Conservation (phyloP, 2,113 vertebrate genomes). For the Cyphomyrus discorhynchus region DNA sequence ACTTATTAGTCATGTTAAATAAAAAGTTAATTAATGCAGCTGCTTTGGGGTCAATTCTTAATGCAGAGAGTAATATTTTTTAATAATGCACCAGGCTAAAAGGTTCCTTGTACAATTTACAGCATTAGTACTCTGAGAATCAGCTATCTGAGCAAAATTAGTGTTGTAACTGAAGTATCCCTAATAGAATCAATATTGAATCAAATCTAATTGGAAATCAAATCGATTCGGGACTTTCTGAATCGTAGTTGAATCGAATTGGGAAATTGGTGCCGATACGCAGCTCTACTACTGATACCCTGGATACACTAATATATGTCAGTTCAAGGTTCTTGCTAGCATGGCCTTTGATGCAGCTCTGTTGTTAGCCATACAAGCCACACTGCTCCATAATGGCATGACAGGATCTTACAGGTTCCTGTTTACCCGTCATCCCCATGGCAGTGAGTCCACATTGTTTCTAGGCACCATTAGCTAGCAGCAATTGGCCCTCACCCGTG, state of each 20-base stretch:
- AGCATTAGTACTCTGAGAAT: not conserved
- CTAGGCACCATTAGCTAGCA: not conserved
- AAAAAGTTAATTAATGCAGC: not conserved
- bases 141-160: not conserved
- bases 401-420: not conserved
- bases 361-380: not conserved
- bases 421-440: not conserved
- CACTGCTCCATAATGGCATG: not conserved
- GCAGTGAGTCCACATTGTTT: not conserved
- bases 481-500: not conserved
- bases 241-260: not conserved
- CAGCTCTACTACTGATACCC: not conserved
- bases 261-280: not conserved
- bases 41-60: not conserved
- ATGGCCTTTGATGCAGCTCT: not conserved
- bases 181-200: not conserved
- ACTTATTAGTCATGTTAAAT: not conserved
- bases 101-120: not conserved
- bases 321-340: not conserved
- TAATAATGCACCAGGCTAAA: not conserved
- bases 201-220: not conserved
- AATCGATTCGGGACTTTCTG: not conserved
- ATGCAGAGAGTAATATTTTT: not conserved
- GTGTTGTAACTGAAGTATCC: not conserved
- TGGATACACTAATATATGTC: not conserved